These are phyloP conservation scores for Thalassoma bifasciatum DNA, from an alignment of 2,113 vertebrate genomes.

Conservation along the genomic window DNA sequence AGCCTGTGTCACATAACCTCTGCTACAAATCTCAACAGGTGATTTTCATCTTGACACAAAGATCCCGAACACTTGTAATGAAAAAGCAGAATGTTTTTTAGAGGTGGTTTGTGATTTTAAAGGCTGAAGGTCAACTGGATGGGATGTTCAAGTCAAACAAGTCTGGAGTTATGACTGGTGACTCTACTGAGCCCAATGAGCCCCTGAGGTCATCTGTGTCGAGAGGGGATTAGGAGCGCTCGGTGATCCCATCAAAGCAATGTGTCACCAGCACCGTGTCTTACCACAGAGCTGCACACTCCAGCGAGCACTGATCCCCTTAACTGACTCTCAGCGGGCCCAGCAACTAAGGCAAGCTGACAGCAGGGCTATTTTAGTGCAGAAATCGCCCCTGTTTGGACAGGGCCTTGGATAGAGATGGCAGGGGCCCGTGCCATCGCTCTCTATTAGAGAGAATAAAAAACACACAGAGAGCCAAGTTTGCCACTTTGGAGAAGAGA, in stretches of 20 bases:
- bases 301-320: slow-evolving; percentile 84
- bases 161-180: slow-evolving; percentile 50
- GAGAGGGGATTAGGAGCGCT: slow-evolving; percentile 63
- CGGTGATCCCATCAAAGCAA: slow-evolving; percentile 70
- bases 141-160: slow-evolving; percentile 15
- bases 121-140: slow-evolving; percentile 40
- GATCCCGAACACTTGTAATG: slow-evolving; percentile 1
- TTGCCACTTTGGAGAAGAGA: slow-evolving; percentile 79
- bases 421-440: slow-evolving; percentile 82
- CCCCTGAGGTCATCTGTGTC: slow-evolving; percentile 76
- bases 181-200: slow-evolving; percentile 49
- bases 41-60: neutral
- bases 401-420: slow-evolving; percentile 80
- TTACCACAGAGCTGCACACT: slow-evolving; percentile 78
- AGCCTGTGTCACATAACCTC: neutral
- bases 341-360: slow-evolving; percentile 63
- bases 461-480: slow-evolving; percentile 78
- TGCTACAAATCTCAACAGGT: neutral
- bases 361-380: slow-evolving; percentile 79
- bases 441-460: slow-evolving; percentile 84
- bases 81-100: neutral
- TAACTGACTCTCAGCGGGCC: slow-evolving; percentile 79
- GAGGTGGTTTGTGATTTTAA: slow-evolving; percentile 14
- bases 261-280: slow-evolving; percentile 66
- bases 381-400: slow-evolving; percentile 79